Evolutionary conservation across 37 sponge, comb jelly and placozoan genomes (phyloP).

Genomic region (Amphimedon queenslandica): DNA sequence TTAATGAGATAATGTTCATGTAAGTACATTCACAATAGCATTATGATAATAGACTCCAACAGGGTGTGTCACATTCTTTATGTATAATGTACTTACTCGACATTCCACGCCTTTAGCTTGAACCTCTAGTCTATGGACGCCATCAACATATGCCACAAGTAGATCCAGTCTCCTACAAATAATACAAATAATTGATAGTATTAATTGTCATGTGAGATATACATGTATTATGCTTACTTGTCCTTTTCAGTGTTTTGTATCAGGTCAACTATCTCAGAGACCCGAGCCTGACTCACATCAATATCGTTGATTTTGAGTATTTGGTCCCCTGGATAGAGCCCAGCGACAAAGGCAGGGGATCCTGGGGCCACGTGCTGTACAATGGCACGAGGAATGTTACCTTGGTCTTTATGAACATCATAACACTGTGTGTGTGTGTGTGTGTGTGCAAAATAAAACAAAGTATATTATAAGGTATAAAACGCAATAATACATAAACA

Average conservation of each 20-base stretch:
- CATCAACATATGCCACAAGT: conserved; percentile 64
- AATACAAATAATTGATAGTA: background rate
- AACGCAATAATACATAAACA: too few species aligned
- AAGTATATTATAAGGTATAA: background rate
- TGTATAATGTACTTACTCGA: conserved; percentile 25
- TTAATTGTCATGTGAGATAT: background rate
- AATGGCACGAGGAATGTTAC: conserved; percentile 40
- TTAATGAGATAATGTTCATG: too few species aligned
- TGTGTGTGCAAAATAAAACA: background rate
- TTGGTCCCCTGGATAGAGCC: conserved; percentile 58
- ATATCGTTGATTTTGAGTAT: conserved; percentile 46
- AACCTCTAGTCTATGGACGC: conserved; percentile 39
- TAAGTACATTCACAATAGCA: too few species aligned
- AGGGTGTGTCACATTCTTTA: too few species aligned
- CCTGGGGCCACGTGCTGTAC: conserved; percentile 52
- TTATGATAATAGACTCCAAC: too few species aligned
- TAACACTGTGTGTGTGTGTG: conserved; percentile 21
- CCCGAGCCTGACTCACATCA: conserved; percentile 34
- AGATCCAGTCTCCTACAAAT: conserved; percentile 29
- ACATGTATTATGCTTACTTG: conserved; percentile 11
- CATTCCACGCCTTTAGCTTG: conserved; percentile 39
- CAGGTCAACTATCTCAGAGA: conserved; percentile 24
- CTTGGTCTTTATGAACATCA: conserved; percentile 21
- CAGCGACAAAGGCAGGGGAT: conserved; percentile 53
- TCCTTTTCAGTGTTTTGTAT: background rate